Conservation (phyloP, 2,113 vertebrate species). For the Chaenocephalus aceratus region DNA sequence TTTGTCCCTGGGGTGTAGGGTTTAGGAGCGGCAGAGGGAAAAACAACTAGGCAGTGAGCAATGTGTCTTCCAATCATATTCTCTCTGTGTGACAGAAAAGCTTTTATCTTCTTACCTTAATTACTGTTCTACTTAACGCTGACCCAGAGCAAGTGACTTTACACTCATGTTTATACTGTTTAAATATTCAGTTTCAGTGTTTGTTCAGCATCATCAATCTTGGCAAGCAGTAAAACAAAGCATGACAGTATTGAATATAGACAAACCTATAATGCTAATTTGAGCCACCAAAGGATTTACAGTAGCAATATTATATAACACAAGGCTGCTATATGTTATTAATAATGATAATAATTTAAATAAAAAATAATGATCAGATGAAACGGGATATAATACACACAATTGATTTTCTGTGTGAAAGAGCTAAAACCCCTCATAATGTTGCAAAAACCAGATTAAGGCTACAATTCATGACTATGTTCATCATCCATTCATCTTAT, state of each 20-base stretch:
- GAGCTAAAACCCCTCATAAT: not conserved
- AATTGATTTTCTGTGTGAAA: not conserved
- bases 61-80: conserved; percentile 45
- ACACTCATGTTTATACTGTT: not conserved
- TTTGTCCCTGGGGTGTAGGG: conserved; percentile 54
- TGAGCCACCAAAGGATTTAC: not conserved
- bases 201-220: not conserved
- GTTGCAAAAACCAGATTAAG: not conserved
- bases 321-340: not conserved
- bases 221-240: not conserved
- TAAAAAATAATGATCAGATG: not conserved
- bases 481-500: not conserved
- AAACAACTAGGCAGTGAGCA: conserved; percentile 46
- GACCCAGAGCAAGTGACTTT: not conserved
- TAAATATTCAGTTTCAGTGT: conserved; percentile 1
- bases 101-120: conserved; percentile 22
- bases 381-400: not conserved
- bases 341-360: not conserved
- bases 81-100: conserved; percentile 33
- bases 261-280: not conserved
- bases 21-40: conserved; percentile 1
- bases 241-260: not conserved
- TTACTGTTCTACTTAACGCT: conserved; percentile 7
- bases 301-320: not conserved
- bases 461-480: not conserved